Evolutionary conservation across 2,797 vertebrate genomes (phyloP), one percentile per base, ranked within the genome.

Genomic region (Ctenopoma multispine): DNA sequence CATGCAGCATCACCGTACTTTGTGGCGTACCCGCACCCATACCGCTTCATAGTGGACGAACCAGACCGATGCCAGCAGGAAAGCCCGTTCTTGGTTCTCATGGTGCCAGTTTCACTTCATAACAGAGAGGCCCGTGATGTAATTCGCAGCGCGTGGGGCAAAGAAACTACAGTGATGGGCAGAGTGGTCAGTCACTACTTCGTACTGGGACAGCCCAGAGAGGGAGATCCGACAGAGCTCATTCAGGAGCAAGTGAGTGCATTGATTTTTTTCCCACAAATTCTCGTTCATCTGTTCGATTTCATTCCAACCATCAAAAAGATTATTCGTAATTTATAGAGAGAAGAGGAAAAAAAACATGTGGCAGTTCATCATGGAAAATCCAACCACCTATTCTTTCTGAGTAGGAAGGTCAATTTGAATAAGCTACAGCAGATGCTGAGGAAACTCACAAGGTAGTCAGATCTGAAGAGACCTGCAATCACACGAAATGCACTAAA

Each of bases 101-200:
- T 90, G 34, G 74, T 87, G 27, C 87, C 85, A 1, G 85, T 87
- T 0, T 49, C 74, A 15, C 78, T 85, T 0, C 11, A 72, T 29
- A 50, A 81, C 78, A 77, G 12, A 56, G 27, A 56, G 43, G 68
- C 81, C 5, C 87, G 85, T 4, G 64, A 88, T 6, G 15, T 34
- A 1, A 86, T 90, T 50, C 87, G 87, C 10, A 58, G 50, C 2
- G 88, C 90, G 0, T 90, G 88, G 88, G 82, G 61, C 15, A 77
- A 59, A 15, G 63, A 81, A 14, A 62, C 40, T 0, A 29, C 0
- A 1, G 76, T 85, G 20, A 43, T 75, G 21, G 74, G 69, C 43
- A 48, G 5, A 18, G 43, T 34, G 3, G 50, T 90, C 55, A 72
- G 61, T 24, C 66, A 50, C 15, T 90, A 83, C 83, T 91, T 90